Evolutionary conservation across 2,888 invertebrate genomes (phyloP), one percentile per base, ranked within the genome.

Genomic region (Pasiphila rectangulata): DNA sequence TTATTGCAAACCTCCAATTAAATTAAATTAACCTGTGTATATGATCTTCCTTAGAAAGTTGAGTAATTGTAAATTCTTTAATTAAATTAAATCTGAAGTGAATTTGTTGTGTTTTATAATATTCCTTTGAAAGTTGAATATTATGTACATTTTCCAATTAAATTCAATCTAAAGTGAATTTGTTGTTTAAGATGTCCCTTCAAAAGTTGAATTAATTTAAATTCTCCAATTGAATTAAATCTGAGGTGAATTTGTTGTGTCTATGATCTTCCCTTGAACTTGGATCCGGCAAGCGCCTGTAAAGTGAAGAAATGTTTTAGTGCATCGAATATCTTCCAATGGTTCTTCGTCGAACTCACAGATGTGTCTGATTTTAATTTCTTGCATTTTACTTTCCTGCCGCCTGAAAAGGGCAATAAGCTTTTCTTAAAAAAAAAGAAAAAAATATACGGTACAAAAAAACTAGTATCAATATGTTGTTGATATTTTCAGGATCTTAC

Each of bases 401-500:
- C 83, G 83, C 86, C 87, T 88, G 84, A 75, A 84, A 83, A 52
- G 64, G 62, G 72, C 61, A 79, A 82, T 54, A 61, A 57, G 50
- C 50, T 49, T 60, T 69, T 66, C 65, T 66, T 70, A 75, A 75
- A 67, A 71, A 70, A 74, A 62, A 67, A 68, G 56, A 62, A 67
- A 51, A 60, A 63, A 64, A 64, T 62, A 61, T 54, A 63, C 4
- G 27, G 15, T 25, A 12, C 12, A 36, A 66, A 65, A 56, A 9
- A 32, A 10, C 47, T 51, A 57, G 46, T 48, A 32, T 36, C 16
- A 29, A 51, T 47, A 59, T 53, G 62, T 61, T 62, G 60, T 66
- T 63, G 87, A 87, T 87, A 87, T 88, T 88, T 88, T 87, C 88
- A 83, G 87, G 85, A 75, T 77, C 91, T 90, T 82, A 94, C 92